Conservation (phyloP, 2,888 invertebrate species). For the Rhamphomyia laevipes region DNA sequence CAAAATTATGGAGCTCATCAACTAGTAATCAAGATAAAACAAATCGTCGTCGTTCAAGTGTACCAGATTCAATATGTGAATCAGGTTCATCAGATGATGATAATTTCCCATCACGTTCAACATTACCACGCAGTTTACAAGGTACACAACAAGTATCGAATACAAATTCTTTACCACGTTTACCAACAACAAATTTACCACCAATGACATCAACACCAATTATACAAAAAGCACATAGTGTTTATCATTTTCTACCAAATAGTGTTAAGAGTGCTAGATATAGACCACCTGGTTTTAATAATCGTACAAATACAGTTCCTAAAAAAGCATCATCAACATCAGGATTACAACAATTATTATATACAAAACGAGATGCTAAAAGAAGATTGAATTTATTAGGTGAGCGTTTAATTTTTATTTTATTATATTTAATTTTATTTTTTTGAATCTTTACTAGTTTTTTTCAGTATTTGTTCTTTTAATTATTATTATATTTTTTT, state of each 20-base stretch:
- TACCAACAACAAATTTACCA: slow-evolving; percentile 45
- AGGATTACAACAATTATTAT: slow-evolving; percentile 54
- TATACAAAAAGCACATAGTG: slow-evolving; percentile 53
- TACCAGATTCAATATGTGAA: slow-evolving; percentile 42
- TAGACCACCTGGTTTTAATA: slow-evolving; percentile 59
- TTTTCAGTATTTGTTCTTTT: slow-evolving; percentile 10
- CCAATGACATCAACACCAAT: slow-evolving; percentile 33
- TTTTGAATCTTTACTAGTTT: no score
- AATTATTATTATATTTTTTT: no score
- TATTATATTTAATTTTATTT: slow-evolving; percentile 3
- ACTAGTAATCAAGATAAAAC: slow-evolving; percentile 15
- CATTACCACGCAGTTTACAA: slow-evolving; percentile 51
- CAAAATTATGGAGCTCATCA: slow-evolving; percentile 34
- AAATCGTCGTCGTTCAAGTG: slow-evolving; percentile 43
- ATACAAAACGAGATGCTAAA: slow-evolving; percentile 46
- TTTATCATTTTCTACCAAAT: slow-evolving; percentile 45
- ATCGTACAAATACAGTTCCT: slow-evolving; percentile 45
- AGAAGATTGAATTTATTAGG: slow-evolving; percentile 40
- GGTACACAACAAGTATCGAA: slow-evolving; percentile 40
- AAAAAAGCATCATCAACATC: slow-evolving; percentile 66
- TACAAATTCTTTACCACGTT: slow-evolving; percentile 67
- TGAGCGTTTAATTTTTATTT: slow-evolving; percentile 39
- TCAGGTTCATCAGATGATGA: slow-evolving; percentile 41
- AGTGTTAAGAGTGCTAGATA: slow-evolving; percentile 79
- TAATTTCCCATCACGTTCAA: slow-evolving; percentile 41